Evolutionary conservation across 2,888 invertebrate genomes (phyloP).

Genomic region (Dryomyza anilis): DNA sequence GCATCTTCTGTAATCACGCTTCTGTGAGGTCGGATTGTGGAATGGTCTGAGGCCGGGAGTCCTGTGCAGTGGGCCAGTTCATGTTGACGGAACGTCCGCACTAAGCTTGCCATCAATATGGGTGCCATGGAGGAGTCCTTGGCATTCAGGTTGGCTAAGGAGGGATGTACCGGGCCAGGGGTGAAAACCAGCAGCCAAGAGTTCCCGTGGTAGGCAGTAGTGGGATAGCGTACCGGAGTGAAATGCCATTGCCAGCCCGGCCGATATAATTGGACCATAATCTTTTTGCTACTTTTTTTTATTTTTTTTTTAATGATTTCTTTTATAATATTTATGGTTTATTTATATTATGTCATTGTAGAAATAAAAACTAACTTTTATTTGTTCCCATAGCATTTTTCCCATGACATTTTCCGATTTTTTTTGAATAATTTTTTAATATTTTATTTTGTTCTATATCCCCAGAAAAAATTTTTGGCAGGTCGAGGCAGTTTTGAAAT

Average conservation of each 20-base stretch:
- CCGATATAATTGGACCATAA: constrained; percentile 77
- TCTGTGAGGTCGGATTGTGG: constrained; percentile 90
- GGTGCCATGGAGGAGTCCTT: constrained; percentile 82
- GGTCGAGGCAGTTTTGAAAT: too few species aligned
- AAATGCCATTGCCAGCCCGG: constrained; percentile 84
- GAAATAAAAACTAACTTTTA: too few species aligned
- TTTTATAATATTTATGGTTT: too few species aligned
- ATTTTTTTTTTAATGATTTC: too few species aligned
- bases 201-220: constrained; percentile 98
- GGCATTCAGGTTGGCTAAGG: constrained; percentile 91
- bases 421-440: too few species aligned
- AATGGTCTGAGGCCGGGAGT: constrained; percentile 91
- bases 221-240: constrained; percentile 98
- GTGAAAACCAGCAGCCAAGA: constrained; percentile 99
- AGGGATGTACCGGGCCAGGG: constrained; percentile 98
- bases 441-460: too few species aligned
- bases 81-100: constrained; percentile 93
- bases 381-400: too few species aligned
- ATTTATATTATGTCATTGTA: too few species aligned
- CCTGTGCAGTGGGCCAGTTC: constrained; percentile 64
- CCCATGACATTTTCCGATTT: too few species aligned
- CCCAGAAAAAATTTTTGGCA: too few species aligned
- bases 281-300: constrained; percentile 64
- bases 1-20: constrained; percentile 98
- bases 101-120: constrained; percentile 99